Base-by-base conservation (phyloP, 2,888 invertebrate genomes). In the Amphipoea lucens region DNA sequence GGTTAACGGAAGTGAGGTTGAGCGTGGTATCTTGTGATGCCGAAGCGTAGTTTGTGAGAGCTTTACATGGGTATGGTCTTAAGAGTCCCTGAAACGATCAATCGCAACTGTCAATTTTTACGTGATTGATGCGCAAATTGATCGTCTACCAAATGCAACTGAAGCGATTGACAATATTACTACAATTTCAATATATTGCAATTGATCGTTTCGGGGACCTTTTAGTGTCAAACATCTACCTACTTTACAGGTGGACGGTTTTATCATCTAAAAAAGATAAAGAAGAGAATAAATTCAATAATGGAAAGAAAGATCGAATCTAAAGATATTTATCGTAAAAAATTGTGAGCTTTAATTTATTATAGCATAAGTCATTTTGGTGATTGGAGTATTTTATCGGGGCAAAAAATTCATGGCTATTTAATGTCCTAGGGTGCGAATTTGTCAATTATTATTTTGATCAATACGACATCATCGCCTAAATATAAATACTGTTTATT, bases 1-100 rank as follows among this genome's bases (percentile, higher is more conserved):
- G 9, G 1, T 65, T 0, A 65, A 63, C 78, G 70, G 89, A 87
- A 63, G 63, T 12, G 67, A 2, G 36, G 17, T 4, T 72, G 42
- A 54, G 70, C n/a, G 68, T 69, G 23, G 83, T 66, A 70, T 36
- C 45, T 51, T 23, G 5, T 11, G 42, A 51, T 69, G 42, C 0
- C 0, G 2, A 7, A 63, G 29, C 48, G 51, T 67, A n/a, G 36
- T 66, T 40, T 65, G 4, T 42, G 5, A 36, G 20, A 29, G 20
- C 4, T 29, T 20, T 23, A n/a, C 9, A 23, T 54, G 12, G 20
- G 1, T 14, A 7, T 54, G 9, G 36, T 14, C 7, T 29, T 48
- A 29, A 29, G 3, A 23, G 23, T 57, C 9, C 23, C 9, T 1
- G 9, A 57, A 9, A 23, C 57, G 23, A 23, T 57, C 51, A 23